Evolutionary conservation across 92 coral and sea anemone genomes (phyloP).

Genomic region (Paramuricea clavata): DNA sequence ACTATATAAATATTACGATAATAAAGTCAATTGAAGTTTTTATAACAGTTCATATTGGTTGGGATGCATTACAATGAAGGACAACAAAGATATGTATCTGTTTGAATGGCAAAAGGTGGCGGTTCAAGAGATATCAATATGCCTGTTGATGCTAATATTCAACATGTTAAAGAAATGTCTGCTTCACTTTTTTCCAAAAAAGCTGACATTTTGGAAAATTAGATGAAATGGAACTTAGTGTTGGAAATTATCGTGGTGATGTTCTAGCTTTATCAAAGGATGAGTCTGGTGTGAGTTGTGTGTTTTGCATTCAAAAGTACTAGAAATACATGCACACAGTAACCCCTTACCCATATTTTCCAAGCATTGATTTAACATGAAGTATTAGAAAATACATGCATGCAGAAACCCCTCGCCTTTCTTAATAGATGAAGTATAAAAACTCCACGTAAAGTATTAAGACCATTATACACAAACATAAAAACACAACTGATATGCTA

Average conservation of each 20-base stretch:
- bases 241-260: slow-evolving; percentile 20
- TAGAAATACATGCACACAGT: too few relatives aligned
- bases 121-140: slow-evolving; percentile 39
- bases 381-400: too few relatives aligned
- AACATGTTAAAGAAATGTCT: slow-evolving; percentile 8
- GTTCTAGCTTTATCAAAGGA: neutral
- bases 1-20: too few relatives aligned
- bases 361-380: too few relatives aligned
- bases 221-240: slow-evolving; percentile 25
- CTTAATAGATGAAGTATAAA: too few relatives aligned
- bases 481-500: too few relatives aligned
- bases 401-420: too few relatives aligned
- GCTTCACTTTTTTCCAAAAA: slow-evolving; percentile 2
- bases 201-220: slow-evolving; percentile 19
- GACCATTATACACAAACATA: too few relatives aligned
- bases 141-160: slow-evolving; percentile 31
- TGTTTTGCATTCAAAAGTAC: slow-evolving; percentile 3
- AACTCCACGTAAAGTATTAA: too few relatives aligned
- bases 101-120: slow-evolving; percentile 35
- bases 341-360: too few relatives aligned
- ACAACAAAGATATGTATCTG: slow-evolving; percentile 30
- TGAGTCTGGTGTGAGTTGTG: neutral
- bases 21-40: too few relatives aligned
- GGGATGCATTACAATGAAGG: slow-evolving; percentile 30
- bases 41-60: slow-evolving; percentile 48